These are phyloP conservation scores for Embiotoca jacksoni DNA, from an alignment of 2,113 vertebrate genomes.

Conservation along the genomic window DNA sequence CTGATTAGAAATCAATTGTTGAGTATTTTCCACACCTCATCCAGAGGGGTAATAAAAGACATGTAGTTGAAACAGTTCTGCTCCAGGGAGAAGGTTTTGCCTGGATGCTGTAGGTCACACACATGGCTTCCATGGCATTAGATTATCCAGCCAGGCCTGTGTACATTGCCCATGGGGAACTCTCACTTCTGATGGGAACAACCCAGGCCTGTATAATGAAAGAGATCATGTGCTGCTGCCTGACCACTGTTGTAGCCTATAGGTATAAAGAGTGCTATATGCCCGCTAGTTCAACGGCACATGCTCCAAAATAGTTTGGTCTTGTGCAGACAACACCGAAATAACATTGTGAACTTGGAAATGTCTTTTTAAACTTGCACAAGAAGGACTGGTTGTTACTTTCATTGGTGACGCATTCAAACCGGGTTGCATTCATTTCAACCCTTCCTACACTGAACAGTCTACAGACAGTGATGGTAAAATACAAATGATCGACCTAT, in stretches of 20 bases:
- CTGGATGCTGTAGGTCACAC: conserved; percentile 48
- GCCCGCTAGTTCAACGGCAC: conserved; percentile 21
- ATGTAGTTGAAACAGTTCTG: conserved; percentile 13
- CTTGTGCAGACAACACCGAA: conserved; percentile 23
- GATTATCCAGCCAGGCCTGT: conserved; percentile 49
- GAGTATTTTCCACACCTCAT: conserved; percentile 27
- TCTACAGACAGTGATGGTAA: neutral
- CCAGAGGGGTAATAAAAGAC: conserved; percentile 10
- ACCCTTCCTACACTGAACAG: neutral
- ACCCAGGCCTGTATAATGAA: conserved; percentile 55
- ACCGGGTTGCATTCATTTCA: neutral
- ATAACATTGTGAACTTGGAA: conserved; percentile 11
- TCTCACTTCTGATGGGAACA: conserved; percentile 50
- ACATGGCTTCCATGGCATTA: conserved; percentile 65
- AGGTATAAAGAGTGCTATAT: conserved; percentile 30
- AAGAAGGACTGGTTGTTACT: neutral
- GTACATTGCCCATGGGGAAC: conserved; percentile 9
- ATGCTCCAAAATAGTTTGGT: conserved; percentile 17
- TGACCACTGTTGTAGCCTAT: conserved; percentile 42
- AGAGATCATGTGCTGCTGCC: conserved; percentile 61
- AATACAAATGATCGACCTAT: neutral
- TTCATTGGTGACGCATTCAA: neutral
- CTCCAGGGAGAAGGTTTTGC: conserved; percentile 7
- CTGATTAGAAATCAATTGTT: conserved; percentile 39
- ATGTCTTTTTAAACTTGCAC: neutral